Conservation (phyloP, 1,140 invertebrate genomes). For the Solenopsis fugax region DNA sequence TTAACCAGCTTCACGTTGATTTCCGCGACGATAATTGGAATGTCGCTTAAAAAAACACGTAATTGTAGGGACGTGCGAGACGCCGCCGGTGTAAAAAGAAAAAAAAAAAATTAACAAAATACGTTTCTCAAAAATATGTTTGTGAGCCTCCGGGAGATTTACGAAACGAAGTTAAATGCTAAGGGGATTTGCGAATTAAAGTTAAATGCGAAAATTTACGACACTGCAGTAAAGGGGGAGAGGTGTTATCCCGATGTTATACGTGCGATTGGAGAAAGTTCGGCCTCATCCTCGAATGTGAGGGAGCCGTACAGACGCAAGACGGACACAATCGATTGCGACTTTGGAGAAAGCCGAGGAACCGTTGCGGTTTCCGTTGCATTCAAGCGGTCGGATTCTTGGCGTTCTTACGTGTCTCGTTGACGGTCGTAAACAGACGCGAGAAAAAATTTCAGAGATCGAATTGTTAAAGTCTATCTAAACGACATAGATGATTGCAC, state of each 20-base stretch:
- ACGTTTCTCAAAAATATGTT: background rate
- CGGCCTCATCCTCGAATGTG: conserved; percentile 17
- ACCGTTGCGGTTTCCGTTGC: conserved; percentile 6
- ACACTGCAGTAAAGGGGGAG: background rate
- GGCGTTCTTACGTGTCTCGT: background rate
- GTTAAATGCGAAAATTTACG: conserved; percentile 14
- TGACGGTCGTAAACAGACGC: background rate
- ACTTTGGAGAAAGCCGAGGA: conserved; percentile 34
- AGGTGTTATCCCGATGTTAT: background rate
- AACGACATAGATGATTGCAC: background rate
- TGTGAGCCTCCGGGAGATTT: background rate
- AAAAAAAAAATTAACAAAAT: background rate
- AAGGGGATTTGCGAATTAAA: conserved; percentile 12
- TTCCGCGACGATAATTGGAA: background rate
- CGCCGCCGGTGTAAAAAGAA: background rate
- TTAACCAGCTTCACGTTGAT: background rate
- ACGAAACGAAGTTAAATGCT: conserved; percentile 3
- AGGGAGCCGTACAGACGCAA: background rate
- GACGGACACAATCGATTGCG: conserved; percentile 13
- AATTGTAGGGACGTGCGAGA: background rate
- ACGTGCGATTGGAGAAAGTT: conserved; percentile 39
- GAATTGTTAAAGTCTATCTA: background rate
- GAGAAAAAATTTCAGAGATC: background rate
- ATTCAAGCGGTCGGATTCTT: background rate
- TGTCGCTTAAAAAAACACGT: background rate